Conservation (phyloP, 2,797 vertebrate genomes). For the Myripristis jacobus region DNA sequence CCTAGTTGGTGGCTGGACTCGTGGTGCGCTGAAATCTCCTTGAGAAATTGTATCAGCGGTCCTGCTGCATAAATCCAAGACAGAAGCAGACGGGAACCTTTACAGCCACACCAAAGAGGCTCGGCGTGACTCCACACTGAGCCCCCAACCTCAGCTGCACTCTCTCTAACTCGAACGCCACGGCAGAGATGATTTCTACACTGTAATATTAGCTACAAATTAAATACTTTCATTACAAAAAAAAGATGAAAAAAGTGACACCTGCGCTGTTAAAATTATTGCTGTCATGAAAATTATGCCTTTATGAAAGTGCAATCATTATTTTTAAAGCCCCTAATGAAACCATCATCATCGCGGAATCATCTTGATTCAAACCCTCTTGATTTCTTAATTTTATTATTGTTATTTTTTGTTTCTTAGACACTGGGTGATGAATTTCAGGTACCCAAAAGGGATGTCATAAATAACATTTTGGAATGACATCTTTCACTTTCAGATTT, state of each 20-base stretch:
- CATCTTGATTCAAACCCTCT: too few species aligned
- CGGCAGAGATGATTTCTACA: not conserved
- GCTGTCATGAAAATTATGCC: too few species aligned
- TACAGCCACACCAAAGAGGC: not conserved
- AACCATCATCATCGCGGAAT: too few species aligned
- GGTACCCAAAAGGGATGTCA: not conserved
- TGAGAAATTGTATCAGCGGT: too few species aligned
- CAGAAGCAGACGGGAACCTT: not conserved
- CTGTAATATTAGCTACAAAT: not conserved
- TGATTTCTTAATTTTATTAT: too few species aligned
- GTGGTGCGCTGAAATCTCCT: not conserved
- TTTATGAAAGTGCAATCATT: not conserved
- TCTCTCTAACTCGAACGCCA: not conserved
- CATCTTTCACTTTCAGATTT: conserved; percentile 13
- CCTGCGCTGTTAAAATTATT: too few species aligned
- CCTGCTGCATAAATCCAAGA: not conserved
- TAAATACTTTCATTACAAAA: not conserved
- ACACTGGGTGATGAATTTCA: not conserved
- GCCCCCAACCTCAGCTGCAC: not conserved
- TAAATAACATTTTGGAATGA: not conserved
- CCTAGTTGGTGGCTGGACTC: not conserved
- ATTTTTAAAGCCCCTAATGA: too few species aligned
- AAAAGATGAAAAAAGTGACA: too few species aligned
- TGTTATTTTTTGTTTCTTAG: too few species aligned
- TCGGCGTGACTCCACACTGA: too few species aligned